Conservation (phyloP, 2,113 vertebrate species). For the Prionailurus viverrinus region DNA sequence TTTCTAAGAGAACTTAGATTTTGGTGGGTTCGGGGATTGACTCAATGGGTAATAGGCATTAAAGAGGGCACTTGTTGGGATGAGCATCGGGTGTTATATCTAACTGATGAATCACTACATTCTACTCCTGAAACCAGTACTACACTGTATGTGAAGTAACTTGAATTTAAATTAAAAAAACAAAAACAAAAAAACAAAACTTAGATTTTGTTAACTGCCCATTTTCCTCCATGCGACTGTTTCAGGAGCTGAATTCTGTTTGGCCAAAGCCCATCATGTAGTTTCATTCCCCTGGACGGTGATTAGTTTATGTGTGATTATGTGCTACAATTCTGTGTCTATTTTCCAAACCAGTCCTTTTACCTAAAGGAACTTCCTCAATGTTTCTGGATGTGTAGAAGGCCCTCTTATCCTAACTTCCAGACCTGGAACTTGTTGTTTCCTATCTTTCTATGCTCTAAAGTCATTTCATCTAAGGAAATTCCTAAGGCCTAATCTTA, state of each 20-base stretch:
- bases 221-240: not conserved
- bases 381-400: not conserved
- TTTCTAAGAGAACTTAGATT: not conserved
- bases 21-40: too few species aligned
- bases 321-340: not conserved
- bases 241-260: not conserved
- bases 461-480: not conserved
- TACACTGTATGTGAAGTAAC: too few species aligned
- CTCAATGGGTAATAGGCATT: too few species aligned
- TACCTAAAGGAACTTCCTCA: not conserved
- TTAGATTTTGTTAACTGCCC: not conserved
- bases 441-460: not conserved
- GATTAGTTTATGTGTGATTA: not conserved
- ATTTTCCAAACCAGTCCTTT: not conserved
- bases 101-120: too few species aligned
- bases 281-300: not conserved
- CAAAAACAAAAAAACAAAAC: not conserved
- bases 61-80: too few species aligned
- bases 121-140: too few species aligned
- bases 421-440: not conserved
- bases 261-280: not conserved
- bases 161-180: too few species aligned
- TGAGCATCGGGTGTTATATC: too few species aligned
- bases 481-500: not conserved
- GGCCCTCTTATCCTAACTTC: not conserved